A percentile compares a stretch with the other conserved stretches of the same genome.
Conservation (phyloP, 2,888 invertebrate species). For the Biston betularia region DNA sequence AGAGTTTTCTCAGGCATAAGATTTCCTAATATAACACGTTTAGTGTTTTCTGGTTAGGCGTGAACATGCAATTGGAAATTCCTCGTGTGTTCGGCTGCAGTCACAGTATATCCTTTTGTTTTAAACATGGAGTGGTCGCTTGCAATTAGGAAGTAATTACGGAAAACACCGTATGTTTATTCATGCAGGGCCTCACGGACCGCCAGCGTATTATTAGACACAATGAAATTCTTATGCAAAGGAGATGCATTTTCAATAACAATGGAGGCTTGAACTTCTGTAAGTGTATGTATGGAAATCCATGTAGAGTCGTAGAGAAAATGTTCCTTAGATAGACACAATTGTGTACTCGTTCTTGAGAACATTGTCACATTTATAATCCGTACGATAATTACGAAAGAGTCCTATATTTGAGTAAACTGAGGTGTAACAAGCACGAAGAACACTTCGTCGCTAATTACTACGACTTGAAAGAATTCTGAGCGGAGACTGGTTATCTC, state of each 20-base stretch:
- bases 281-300: conserved; percentile 4
- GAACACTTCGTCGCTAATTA: conserved; percentile 1
- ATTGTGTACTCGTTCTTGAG: background rate
- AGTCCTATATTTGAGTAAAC: background rate
- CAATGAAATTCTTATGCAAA: conserved; percentile 25
- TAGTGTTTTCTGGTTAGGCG: background rate
- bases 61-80: conserved; percentile 14
- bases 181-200: conserved; percentile 24
- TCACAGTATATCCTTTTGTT: conserved; percentile 26
- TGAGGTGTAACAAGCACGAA: background rate
- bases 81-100: conserved; percentile 16
- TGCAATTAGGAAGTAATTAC: conserved; percentile 38
- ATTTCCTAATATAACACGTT: background rate
- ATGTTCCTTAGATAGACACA: background rate
- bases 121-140: conserved; percentile 25
- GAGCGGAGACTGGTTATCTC: conserved; percentile 8
- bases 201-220: conserved; percentile 28
- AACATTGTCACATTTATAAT: background rate
- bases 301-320: background rate
- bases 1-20: background rate
- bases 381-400: background rate
- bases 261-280: conserved; percentile 12
- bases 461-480: conserved; percentile 14
- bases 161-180: conserved; percentile 32
- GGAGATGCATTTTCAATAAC: conserved; percentile 22